Evolutionary conservation across 2,797 vertebrate species (phyloP).

Genomic region (Acridotheres tristis): DNA sequence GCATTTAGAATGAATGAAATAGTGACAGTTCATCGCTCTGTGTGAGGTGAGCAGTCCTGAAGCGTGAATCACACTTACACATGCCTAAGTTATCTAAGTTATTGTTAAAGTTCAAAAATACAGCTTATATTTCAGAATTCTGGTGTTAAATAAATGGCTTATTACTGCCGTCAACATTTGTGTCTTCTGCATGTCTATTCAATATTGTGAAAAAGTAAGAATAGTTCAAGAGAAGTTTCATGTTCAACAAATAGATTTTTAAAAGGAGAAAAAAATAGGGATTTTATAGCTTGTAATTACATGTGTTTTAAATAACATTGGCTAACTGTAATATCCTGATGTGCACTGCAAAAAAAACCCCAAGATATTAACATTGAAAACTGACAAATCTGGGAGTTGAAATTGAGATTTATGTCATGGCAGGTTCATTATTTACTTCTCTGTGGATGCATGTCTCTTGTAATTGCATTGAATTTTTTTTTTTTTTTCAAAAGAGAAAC

Average conservation of each 20-base stretch:
- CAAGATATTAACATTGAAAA: not conserved
- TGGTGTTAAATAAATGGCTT: conserved; percentile 14
- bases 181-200: not conserved
- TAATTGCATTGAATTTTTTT: not conserved
- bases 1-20: conserved; percentile 67
- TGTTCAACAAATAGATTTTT: not conserved
- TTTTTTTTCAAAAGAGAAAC: not conserved
- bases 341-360: not conserved
- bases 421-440: conserved; percentile 27
- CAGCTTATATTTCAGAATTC: conserved; percentile 51
- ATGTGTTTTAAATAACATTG: not conserved
- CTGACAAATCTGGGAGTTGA: not conserved
- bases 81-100: not conserved
- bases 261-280: not conserved
- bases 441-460: not conserved
- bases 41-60: conserved; percentile 37
- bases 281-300: not conserved
- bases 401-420: conserved; percentile 31
- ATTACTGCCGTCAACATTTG: not conserved
- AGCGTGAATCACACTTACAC: conserved; percentile 46
- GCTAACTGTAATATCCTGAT: not conserved
- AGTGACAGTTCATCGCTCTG: conserved; percentile 61
- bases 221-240: not conserved
- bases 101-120: conserved; percentile 46
- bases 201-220: not conserved